Conservation (phyloP, 1,140 invertebrate species). For the Metaphire vulgaris region DNA sequence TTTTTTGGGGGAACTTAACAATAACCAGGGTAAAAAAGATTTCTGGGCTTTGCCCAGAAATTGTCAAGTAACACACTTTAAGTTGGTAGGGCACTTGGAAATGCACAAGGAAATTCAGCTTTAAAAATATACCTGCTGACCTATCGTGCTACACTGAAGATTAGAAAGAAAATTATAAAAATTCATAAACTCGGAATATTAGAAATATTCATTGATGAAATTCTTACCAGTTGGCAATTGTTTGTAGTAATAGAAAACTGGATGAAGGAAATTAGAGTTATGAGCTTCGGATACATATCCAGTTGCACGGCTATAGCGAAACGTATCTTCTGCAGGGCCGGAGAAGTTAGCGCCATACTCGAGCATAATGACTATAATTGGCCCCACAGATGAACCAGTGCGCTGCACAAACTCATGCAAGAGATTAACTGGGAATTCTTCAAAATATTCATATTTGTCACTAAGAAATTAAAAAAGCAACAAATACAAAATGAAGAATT, state of each 20-base stretch:
- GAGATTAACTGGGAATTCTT: conserved; percentile 52
- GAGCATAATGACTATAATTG: conserved; percentile 48
- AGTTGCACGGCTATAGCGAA: conserved; percentile 51
- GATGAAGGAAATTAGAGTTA: conserved; percentile 55
- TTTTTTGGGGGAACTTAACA: no score
- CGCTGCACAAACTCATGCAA: conserved; percentile 42
- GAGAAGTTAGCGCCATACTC: conserved; percentile 55
- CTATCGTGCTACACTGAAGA: no score
- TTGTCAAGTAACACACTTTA: no score
- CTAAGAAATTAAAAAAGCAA: conserved; percentile 34
- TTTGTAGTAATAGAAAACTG: conserved; percentile 53
- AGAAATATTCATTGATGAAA: no score
- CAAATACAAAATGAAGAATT: conserved; percentile 11
- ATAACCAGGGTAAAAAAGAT: no score
- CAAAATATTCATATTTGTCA: conserved; percentile 40
- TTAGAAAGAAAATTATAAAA: no score
- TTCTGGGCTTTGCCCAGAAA: no score
- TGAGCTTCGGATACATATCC: conserved; percentile 51
- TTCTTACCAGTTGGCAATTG: conserved; percentile 49
- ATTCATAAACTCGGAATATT: no score
- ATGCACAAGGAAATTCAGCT: no score
- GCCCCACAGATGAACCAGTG: conserved; percentile 41
- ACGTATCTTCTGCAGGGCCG: conserved; percentile 54
- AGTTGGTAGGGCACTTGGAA: no score
- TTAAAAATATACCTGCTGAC: no score